Evolutionary conservation across 2,797 vertebrate species (phyloP), one percentile per base, ranked within the genome.

Genomic region (Sebastes miniatus): DNA sequence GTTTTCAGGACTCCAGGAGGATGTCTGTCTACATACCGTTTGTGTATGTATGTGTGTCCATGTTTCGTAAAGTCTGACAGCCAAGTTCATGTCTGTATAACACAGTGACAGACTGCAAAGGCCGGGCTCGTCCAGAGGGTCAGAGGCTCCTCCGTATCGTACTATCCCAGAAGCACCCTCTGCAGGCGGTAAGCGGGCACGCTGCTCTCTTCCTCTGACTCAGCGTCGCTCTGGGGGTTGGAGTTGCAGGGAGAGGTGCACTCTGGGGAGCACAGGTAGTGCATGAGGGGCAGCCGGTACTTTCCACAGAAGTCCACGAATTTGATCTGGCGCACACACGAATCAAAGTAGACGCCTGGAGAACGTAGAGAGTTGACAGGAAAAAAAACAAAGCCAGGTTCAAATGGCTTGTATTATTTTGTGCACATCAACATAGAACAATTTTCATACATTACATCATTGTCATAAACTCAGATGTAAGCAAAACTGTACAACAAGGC

Each of bases 241-340:
- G 98, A 99, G 95, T 96, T 97, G 94, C 98, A 98, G 79, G 98
- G 97, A 27, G 97, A 97, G 31, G 97, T 98, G 93, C 98, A 99
- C 91, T 96, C 98, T 6, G 99, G 98, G 29, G 99, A 99, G 94
- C 99, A 99, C 94, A 99, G 95, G 95, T 99, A 99, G 95, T 99
- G 98, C 98, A 99, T 99, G 90, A 99, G 95, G 0, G 99, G 99
- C 62, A 99, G 96, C 5, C 98, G 97, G 54, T 99, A 99, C 94
- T 99, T 99, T 63, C 99, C 99, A 36, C 99, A 99, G 94, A 99
- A 99, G 95, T 99, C 99, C 89, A 99, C 98, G 8, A 99, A 99
- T 92, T 99, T 99, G 93, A 99, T 99, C 50, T 99, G 99, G 68
- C 98, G 96, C 90, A 99, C 98, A 3, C 99, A 99, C n/a, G 97